Percentiles rank a stretch among this genome's conserved stretches.
phyloP scores from a whole-genome alignment of 2,113 vertebrate genomes.

The Erythrocercus mccallii region DNA sequence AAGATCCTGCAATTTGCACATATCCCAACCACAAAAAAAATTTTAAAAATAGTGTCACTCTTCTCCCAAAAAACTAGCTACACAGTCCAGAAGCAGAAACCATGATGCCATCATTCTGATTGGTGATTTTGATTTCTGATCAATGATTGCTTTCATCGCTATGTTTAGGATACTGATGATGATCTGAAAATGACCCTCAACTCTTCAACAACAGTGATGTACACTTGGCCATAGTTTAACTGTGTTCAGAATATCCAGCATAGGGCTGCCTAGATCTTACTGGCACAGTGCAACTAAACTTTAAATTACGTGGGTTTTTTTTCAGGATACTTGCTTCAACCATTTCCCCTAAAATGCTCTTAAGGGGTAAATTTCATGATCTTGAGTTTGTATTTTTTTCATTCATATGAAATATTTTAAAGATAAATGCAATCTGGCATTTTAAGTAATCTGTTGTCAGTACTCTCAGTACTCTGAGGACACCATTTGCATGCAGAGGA shows the following conservation, averaged over 20 bases:
- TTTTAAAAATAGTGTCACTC: neutral
- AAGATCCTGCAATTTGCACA: neutral
- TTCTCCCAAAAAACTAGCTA: neutral
- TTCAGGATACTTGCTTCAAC: neutral
- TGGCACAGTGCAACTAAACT: neutral
- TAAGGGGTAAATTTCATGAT: neutral
- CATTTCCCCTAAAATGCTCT: neutral
- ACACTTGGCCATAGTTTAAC: neutral
- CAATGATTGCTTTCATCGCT: neutral
- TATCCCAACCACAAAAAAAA: neutral
- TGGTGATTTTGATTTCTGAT: neutral
- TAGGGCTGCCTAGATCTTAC: neutral
- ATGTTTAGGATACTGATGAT: neutral
- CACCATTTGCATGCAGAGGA: conserved; percentile 17
- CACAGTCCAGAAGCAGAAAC: neutral
- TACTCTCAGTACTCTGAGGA: neutral
- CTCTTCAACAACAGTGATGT: neutral
- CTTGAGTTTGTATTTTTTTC: neutral
- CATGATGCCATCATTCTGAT: fast-evolving
- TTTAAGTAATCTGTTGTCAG: neutral
- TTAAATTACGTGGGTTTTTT: neutral
- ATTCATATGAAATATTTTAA: neutral
- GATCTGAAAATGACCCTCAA: neutral
- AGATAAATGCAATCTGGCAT: neutral
- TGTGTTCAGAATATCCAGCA: neutral